Evolutionary conservation across 2,113 vertebrate species (phyloP), one percentile per base, ranked within the genome.

Genomic region (Chlamydotis undulata): DNA sequence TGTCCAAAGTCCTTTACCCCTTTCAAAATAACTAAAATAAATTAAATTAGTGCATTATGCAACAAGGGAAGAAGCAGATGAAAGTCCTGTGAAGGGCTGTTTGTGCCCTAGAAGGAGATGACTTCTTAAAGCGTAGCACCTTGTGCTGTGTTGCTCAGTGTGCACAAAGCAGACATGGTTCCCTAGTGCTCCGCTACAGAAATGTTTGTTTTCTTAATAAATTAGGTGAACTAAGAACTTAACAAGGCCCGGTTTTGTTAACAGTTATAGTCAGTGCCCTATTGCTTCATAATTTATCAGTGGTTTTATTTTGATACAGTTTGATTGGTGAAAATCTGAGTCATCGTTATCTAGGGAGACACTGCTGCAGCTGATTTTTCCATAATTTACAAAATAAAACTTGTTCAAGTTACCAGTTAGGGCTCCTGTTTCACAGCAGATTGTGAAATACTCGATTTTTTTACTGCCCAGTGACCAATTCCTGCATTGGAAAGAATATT

Each of bases 21-120:
- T 87, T 89, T 82, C 41, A 82, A 92, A 96, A 96, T 73, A 67
- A 80, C 39, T 39, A 52, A 61, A 56, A 86, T 13, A 70, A 92
- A 57, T 59, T 81, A 73, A 92, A 93, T 23, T 41, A 73, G 31
- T 57, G 81, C n/a, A 12, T 65, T 39, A 14, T 67, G 61, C n/a
- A 79, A 68, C 19, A 22, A 52, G 67, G 55, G 6, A 4, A 65
- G 73, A 43, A 87, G 91, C 45, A 73, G 45, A 18, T n/a, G 53
- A 9, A 91, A 65, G 78, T 52, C 37, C 21, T 8, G 18, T 7
- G n/a, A 47, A 37, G 57, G 86, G 63, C 57, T 59, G 37, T 76
- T 79, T 71, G n/a, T 83, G 59, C 39, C 29, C 26, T 57, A 35
- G 37, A 37, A 84, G 49, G 37, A 75, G 50, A 3, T 73, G 74